Percentiles rank a stretch among this genome's conserved stretches.
phyloP scores from a whole-genome alignment of 2,113 vertebrate species.

The Corythaixoides concolor region DNA sequence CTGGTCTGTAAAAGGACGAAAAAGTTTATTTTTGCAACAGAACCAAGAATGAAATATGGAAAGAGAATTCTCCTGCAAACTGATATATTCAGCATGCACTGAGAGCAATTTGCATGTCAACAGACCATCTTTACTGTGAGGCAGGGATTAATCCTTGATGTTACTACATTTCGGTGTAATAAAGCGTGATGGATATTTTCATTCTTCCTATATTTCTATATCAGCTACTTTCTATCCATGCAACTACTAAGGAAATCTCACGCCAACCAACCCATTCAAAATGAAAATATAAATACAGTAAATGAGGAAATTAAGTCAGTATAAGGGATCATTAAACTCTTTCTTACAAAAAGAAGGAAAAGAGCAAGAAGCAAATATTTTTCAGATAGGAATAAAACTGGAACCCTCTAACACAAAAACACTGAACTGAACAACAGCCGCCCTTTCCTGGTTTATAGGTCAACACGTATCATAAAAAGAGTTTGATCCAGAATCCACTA shows the following conservation, averaged over 20 bases:
- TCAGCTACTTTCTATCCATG: neutral
- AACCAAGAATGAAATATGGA: neutral
- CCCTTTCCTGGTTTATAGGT: neutral
- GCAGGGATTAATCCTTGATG: neutral
- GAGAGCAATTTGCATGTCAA: neutral
- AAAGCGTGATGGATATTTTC: neutral
- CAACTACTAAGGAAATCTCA: neutral
- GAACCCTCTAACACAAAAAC: neutral
- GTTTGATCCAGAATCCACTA: neutral
- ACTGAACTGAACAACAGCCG: neutral
- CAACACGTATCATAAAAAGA: rapidly evolving
- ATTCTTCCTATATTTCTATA: rapidly evolving
- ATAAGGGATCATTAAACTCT: neutral
- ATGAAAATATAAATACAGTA: neutral
- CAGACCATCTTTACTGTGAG: neutral
- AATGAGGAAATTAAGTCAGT: neutral
- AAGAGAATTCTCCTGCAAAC: neutral
- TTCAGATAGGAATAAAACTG: neutral
- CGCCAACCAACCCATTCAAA: neutral
- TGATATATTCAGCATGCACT: neutral
- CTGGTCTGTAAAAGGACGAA: neutral
- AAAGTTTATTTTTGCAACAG: neutral
- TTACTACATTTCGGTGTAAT: neutral
- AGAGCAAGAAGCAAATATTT: neutral
- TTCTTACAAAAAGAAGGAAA: neutral